Percentiles rank a stretch among this genome's conserved stretches.
Evolutionary conservation across 2,113 vertebrate species (phyloP).

Genomic region (Bufo gargarizans): DNA sequence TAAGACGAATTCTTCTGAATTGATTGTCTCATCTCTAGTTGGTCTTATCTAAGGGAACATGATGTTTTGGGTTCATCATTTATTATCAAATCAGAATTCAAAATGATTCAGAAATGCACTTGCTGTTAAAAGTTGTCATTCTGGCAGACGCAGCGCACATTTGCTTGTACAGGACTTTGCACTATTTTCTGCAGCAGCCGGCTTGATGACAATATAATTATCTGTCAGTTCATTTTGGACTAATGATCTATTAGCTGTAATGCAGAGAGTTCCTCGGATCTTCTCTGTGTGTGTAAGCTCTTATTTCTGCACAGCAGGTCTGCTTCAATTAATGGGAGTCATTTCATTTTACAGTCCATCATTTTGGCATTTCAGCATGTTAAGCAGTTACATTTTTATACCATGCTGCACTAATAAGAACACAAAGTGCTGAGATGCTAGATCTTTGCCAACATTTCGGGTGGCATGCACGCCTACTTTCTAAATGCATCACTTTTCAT

Average conservation of each 20-base stretch:
- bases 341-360: constrained; percentile 52
- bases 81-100: too few relatives aligned
- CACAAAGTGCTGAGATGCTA: constrained; percentile 69
- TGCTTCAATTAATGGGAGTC: constrained; percentile 31
- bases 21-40: too few relatives aligned
- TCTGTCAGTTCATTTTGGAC: background rate
- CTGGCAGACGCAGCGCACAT: background rate
- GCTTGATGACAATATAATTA: background rate
- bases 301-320: constrained; percentile 40
- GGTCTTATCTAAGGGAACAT: too few relatives aligned
- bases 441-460: constrained; percentile 67
- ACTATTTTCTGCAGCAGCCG: background rate
- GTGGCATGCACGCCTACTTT: constrained; percentile 43
- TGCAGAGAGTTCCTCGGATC: background rate
- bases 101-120: too few relatives aligned
- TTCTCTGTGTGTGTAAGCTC: background rate
- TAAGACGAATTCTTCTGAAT: too few relatives aligned
- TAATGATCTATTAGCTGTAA: constrained; percentile 36
- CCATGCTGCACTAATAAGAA: constrained; percentile 61
- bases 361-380: constrained; percentile 66
- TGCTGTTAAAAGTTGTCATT: background rate
- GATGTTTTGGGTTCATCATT: too few relatives aligned
- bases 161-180: too few relatives aligned
- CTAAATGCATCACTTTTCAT: background rate
- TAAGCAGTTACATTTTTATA: constrained; percentile 58